Percentiles rank a stretch among this genome's conserved stretches.
phyloP scores from a whole-genome alignment of 2,113 vertebrate genomes.

The Erpornis zantholeuca region DNA sequence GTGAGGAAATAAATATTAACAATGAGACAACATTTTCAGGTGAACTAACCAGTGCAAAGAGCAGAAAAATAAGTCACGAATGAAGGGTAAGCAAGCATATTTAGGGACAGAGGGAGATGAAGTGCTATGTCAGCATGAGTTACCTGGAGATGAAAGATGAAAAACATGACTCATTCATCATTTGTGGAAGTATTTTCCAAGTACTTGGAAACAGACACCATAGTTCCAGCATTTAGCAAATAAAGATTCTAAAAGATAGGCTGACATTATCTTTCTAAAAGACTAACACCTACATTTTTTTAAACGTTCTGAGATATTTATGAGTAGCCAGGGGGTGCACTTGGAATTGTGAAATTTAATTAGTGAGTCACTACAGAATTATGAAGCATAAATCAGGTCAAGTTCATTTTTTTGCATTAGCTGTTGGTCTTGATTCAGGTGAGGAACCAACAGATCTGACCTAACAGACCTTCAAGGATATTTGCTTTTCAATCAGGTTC shows the following conservation, averaged over 20 bases:
- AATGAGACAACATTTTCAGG: not conserved
- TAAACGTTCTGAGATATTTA: conserved; percentile 45
- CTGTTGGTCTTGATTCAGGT: not conserved
- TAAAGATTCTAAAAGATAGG: conserved; percentile 26
- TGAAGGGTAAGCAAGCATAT: not conserved
- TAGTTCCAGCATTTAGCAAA: conserved; percentile 24
- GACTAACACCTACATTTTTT: conserved; percentile 38
- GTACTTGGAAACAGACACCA: conserved; percentile 39
- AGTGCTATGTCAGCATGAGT: not conserved
- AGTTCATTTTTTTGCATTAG: conserved; percentile 27
- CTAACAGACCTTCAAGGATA: not conserved
- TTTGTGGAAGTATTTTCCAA: conserved; percentile 47
- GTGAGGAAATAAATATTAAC: not conserved
- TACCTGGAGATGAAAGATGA: conserved; percentile 24
- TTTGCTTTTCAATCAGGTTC: conserved; percentile 1
- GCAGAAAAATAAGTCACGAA: not conserved
- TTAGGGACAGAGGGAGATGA: not conserved
- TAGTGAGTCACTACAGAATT: conserved; percentile 53
- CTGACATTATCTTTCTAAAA: conserved; percentile 27
- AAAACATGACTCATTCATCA: conserved; percentile 37
- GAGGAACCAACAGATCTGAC: not conserved
- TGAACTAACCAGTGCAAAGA: not conserved
- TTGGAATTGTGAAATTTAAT: conserved; percentile 62
- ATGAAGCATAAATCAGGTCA: conserved; percentile 27
- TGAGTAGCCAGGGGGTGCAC: conserved; percentile 46